Evolutionary conservation across 2,113 vertebrate genomes (phyloP), one percentile per base, ranked within the genome.

Genomic region (Porphyrio hochstetteri): DNA sequence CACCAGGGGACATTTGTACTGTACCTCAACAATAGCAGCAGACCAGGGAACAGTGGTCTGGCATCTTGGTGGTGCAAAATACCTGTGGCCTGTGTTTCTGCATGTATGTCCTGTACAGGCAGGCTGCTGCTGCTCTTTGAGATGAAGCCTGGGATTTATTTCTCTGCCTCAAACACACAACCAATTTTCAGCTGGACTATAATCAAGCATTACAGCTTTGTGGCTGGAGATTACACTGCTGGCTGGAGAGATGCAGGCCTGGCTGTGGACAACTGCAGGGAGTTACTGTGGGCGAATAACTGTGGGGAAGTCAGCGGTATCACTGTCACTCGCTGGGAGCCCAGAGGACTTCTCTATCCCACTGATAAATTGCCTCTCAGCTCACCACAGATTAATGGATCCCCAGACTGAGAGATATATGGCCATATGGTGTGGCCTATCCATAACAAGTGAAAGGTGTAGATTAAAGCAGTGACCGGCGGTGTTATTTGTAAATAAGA

Each of bases 401-500:
- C 65, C 27, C 42, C 48, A 88, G 69, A 64, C 42, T 68, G 35
- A 52, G 60, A 81, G 36, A 88, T 80, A 50, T 93, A 48, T 81
- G 60, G 53, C 52, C 10, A 12, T 29, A 48, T 59, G 13, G 38
- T 83, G 52, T 90, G 59, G 29, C 23, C 64, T 90, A 87, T 93
- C 82, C 52, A 93, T 90, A 67, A 93, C 60, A 78, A 90, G 77
- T 85, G 75, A 72, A 94, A 86, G 59, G 57, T 84, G 72, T 80
- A 82, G 79, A 94, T 93, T 96, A 88, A 93, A 93, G 40, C 55
- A 82, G 38, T 83, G 71, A 86, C 72, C 4, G 1, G 11, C 0
- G 2, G 52, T 48, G 56, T 88, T 82, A 82, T 90, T 67, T 95
- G 60, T 90, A 96, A 93, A 50, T 85, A 94, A 85, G 89, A 94